Conservation (phyloP, 2,797 vertebrate genomes). For the Spizella passerina region DNA sequence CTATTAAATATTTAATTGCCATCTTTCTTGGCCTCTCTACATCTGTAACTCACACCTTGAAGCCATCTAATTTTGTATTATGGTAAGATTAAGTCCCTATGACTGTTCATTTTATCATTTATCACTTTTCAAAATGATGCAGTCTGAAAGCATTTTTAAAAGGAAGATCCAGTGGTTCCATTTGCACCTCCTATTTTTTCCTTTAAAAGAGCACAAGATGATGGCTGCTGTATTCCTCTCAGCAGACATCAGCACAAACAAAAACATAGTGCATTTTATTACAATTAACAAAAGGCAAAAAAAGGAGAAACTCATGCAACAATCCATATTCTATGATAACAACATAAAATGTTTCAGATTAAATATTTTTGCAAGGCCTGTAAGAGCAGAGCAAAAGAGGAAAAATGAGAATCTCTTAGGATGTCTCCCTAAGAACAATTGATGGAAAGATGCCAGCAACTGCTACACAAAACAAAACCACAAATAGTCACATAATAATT, state of each 20-base stretch:
- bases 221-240: background rate
- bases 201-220: background rate
- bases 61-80: background rate
- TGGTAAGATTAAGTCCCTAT: background rate
- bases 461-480: background rate
- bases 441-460: background rate
- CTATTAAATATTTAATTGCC: constrained; percentile 81
- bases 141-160: background rate
- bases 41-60: constrained; percentile 75
- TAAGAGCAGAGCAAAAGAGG: background rate
- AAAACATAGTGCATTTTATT: background rate
- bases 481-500: background rate
- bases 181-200: background rate
- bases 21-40: constrained; percentile 72
- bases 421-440: background rate
- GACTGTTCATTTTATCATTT: background rate
- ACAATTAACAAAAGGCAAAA: background rate
- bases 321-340: background rate
- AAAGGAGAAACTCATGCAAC: background rate
- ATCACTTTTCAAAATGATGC: background rate
- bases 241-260: background rate
- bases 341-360: background rate
- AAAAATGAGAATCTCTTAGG: background rate
- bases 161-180: background rate
- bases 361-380: background rate